A percentile compares a stretch with the other conserved stretches of the same genome.
Conservation (phyloP, 2,888 invertebrate genomes). For the Nephrocerus scutellatus region DNA sequence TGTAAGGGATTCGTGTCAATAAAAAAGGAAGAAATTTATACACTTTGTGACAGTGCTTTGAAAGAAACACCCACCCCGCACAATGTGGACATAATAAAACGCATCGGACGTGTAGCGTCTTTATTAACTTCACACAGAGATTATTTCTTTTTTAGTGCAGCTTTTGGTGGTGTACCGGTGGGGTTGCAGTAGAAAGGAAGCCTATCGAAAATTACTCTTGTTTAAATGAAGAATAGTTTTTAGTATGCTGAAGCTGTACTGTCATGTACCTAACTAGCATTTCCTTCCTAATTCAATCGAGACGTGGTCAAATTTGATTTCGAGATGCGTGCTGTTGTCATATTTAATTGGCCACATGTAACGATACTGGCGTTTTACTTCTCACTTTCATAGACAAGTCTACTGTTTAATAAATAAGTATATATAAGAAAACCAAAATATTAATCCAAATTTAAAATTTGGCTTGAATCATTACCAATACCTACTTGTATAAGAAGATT, state of each 20-base stretch:
- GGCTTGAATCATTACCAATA: too few species aligned
- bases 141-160: constrained; percentile 20
- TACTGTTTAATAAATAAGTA: too few species aligned
- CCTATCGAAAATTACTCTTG: too few species aligned
- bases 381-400: constrained; percentile 1
- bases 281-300: constrained; percentile 38
- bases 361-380: not conserved
- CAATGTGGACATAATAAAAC: constrained; percentile 29
- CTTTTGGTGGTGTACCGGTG: constrained; percentile 15
- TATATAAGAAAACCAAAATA: too few species aligned
- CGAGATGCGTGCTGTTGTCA: constrained; percentile 26
- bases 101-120: constrained; percentile 34
- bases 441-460: too few species aligned
- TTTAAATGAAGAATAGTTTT: constrained; percentile 20
- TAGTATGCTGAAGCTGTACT: constrained; percentile 25
- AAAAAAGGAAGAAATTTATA: constrained; percentile 31
- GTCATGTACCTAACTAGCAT: too few species aligned
- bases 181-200: not conserved
- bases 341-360: constrained; percentile 31
- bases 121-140: constrained; percentile 34
- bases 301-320: constrained; percentile 29
- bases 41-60: constrained; percentile 27
- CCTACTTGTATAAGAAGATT: too few species aligned
- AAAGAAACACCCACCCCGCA: constrained; percentile 9
- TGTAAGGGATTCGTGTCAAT: constrained; percentile 23